These are phyloP conservation scores for Adineta ricciae DNA, from an alignment of 2,888 invertebrate genomes.

Conservation along the genomic window DNA sequence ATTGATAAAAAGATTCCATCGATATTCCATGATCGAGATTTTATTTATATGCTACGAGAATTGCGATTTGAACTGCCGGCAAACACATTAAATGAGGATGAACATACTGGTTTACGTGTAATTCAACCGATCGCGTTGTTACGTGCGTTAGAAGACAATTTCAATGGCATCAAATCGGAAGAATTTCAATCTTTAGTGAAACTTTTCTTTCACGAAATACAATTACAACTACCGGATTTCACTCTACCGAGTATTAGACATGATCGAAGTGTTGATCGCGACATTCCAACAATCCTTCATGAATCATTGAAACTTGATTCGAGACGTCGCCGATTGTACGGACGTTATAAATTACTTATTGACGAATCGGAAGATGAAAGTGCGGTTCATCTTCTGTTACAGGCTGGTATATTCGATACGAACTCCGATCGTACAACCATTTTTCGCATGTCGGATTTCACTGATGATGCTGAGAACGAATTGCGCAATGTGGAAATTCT, in stretches of 20 bases:
- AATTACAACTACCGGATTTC: neutral
- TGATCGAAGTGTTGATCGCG: neutral
- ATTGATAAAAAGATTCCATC: neutral
- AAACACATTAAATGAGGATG: no score
- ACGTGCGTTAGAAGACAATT: neutral
- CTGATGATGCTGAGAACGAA: neutral
- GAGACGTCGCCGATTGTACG: neutral
- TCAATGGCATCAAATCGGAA: neutral
- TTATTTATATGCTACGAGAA: neutral
- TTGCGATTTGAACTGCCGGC: neutral
- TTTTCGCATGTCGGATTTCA: neutral
- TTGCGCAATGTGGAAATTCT: neutral
- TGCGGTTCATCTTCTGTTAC: neutral
- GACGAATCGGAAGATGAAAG: slow-evolving; percentile 17
- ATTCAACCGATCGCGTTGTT: neutral
- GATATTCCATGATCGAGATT: slow-evolving; percentile 18
- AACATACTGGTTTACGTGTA: neutral
- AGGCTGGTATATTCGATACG: neutral
- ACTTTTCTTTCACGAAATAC: neutral
- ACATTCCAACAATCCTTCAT: neutral
- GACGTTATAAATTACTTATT: neutral
- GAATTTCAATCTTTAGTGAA: neutral
- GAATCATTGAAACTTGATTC: neutral
- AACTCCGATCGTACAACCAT: neutral
- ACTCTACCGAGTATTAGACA: neutral